Evolutionary conservation across 2,797 vertebrate genomes (phyloP), one percentile per base, ranked within the genome.

Genomic region (Clarias fuscus): DNA sequence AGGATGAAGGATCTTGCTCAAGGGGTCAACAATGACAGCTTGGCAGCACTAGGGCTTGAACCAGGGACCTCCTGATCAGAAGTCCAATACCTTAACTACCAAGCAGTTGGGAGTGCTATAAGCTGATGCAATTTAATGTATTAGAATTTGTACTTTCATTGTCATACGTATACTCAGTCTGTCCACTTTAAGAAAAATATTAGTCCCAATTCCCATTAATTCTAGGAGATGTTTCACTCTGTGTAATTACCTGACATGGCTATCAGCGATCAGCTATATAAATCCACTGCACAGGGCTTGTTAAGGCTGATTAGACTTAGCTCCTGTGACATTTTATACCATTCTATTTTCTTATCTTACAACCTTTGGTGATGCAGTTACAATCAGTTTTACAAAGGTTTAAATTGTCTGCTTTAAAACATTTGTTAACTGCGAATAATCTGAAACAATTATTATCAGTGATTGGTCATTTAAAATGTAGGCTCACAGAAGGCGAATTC

Each of bases 261-360:
- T 43, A 37, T 80, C 22, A 80, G 33, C 64, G 61, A 80, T 80
- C 24, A 80, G 59, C 59, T 79, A 33, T 79, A 62, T 24, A 62
- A 78, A 64, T 64, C 59, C 37, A 30, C 59, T 64, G 20, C 1
- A 7, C 20, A 4, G 6, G 27, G 56, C 27, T 78, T 59, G 30
- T 78, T 78, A 61, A n/a, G 43, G 56, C 27, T 58, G 56, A 59
- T 22, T 59, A 61, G 76, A 37, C 27, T 53, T 75, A 4, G 1
- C 71, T 37, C 17, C 18, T 20, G 68, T 20, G 33, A 37, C 10
- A 24, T 73, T 48, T 73, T 2, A 14, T 48, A 27, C 14, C 48
- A 56, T 8, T 76, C n/a, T 27, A 2, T 40, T 48, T 76, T n/a
- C 71, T 48, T 73, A 73, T 48, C 40, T 73, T 73, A 59, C 11